Conservation (phyloP, 2,797 vertebrate species). For the Chiloscyllium punctatum region DNA sequence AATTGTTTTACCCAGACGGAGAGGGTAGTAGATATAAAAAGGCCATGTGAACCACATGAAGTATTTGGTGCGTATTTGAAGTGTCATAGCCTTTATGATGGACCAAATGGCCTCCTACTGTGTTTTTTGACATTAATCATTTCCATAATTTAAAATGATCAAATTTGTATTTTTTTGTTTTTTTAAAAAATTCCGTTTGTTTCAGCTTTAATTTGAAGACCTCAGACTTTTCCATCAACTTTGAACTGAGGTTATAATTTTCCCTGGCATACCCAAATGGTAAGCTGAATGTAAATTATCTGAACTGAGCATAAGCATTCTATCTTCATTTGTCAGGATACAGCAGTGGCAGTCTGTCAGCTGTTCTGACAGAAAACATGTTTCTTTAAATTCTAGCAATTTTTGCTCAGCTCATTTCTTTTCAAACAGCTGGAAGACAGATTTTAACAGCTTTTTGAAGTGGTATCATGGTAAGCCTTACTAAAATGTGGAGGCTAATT, state of each 20-base stretch:
- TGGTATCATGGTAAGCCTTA: background rate
- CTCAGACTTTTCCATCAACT: background rate
- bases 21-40: too few relatives aligned
- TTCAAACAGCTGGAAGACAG: background rate
- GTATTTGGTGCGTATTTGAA: too few relatives aligned
- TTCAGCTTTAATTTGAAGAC: background rate
- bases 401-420: background rate
- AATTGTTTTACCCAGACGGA: too few relatives aligned
- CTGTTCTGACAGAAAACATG: background rate
- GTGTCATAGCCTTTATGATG: background rate
- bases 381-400: background rate
- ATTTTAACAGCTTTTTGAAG: background rate
- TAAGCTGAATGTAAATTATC: background rate
- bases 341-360: background rate
- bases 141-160: background rate
- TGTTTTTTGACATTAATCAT: background rate
- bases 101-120: background rate
- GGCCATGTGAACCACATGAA: too few relatives aligned
- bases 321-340: background rate
- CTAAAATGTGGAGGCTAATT: background rate
- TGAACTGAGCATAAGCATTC: background rate
- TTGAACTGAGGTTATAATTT: background rate
- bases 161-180: background rate
- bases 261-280: background rate
- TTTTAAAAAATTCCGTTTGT: background rate